phyloP scores from a whole-genome alignment of 2,797 vertebrate genomes.

The Steatocranus sp. region DNA sequence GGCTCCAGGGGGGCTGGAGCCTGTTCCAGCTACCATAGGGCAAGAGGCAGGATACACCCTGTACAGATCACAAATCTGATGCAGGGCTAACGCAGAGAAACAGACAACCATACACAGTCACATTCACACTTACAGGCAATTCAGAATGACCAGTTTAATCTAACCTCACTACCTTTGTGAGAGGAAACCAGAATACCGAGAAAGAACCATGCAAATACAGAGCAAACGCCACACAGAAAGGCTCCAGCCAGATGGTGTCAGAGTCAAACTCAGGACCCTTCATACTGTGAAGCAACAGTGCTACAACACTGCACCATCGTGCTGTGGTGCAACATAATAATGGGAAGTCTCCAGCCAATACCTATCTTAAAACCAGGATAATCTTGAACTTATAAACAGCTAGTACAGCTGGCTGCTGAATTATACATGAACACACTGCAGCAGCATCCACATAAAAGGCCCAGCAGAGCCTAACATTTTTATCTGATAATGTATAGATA shows the following conservation, averaged over 20 bases:
- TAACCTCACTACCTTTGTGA: neutral
- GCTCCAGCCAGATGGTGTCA: neutral
- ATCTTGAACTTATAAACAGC: neutral
- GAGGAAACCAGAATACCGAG: neutral
- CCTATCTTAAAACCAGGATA: neutral
- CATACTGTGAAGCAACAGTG: neutral
- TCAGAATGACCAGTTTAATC: neutral
- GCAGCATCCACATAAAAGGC: neutral
- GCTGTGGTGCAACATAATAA: neutral
- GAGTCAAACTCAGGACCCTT: neutral
- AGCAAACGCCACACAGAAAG: neutral
- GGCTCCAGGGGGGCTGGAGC: neutral
- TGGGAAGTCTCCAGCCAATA: neutral
- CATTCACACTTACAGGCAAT: neutral
- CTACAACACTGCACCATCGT: neutral
- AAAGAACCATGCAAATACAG: neutral
- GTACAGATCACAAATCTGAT: too few relatives aligned
- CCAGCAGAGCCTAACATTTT: neutral
- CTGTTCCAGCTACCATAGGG: neutral
- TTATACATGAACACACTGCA: neutral
- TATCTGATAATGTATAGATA: neutral
- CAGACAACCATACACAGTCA: neutral
- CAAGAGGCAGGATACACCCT: too few relatives aligned
- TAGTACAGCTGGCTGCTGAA: neutral
- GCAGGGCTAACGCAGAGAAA: neutral